A percentile compares a stretch with the other conserved stretches of the same genome.
Evolutionary conservation across 2,888 invertebrate genomes (phyloP).

Genomic region (Leptopterna dolabrata): DNA sequence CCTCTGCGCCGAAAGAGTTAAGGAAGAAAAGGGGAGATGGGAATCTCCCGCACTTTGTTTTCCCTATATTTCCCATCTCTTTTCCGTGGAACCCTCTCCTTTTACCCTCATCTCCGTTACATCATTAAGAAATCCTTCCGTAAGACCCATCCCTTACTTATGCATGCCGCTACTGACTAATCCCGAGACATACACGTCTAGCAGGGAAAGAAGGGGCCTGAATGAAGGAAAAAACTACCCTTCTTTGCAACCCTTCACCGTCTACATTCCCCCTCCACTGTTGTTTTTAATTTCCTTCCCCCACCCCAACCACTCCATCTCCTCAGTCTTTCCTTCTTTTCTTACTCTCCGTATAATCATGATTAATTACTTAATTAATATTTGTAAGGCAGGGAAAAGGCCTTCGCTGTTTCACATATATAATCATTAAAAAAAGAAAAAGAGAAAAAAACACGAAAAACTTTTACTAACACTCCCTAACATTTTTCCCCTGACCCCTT

Average conservation of each 20-base stretch:
- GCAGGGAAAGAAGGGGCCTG: constrained; percentile 12
- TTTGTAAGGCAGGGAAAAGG: constrained; percentile 35
- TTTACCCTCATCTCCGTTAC: constrained; percentile 37
- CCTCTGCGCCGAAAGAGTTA: background rate
- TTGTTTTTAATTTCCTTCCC: constrained; percentile 27
- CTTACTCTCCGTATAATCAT: constrained; percentile 46
- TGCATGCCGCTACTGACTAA: constrained; percentile 49
- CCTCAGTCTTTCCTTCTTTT: background rate
- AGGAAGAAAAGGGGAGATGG: background rate
- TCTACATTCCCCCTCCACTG: constrained; percentile 4
- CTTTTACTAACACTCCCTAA: constrained; percentile 18
- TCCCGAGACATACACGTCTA: constrained; percentile 59
- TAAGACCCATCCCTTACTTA: constrained; percentile 45
- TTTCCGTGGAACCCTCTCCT: background rate
- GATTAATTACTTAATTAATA: constrained; percentile 57
- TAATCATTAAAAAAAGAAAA: constrained; percentile 39
- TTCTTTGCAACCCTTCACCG: constrained; percentile 53
- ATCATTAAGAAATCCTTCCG: constrained; percentile 47
- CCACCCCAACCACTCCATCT: background rate
- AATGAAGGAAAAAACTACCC: constrained; percentile 49
- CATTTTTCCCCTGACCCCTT: background rate
- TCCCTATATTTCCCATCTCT: constrained; percentile 6
- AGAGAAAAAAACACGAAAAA: background rate
- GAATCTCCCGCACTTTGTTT: background rate
- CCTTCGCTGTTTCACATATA: constrained; percentile 48